phyloP scores from a whole-genome alignment of 2,888 invertebrate species.

The Mycalesis mineus region DNA sequence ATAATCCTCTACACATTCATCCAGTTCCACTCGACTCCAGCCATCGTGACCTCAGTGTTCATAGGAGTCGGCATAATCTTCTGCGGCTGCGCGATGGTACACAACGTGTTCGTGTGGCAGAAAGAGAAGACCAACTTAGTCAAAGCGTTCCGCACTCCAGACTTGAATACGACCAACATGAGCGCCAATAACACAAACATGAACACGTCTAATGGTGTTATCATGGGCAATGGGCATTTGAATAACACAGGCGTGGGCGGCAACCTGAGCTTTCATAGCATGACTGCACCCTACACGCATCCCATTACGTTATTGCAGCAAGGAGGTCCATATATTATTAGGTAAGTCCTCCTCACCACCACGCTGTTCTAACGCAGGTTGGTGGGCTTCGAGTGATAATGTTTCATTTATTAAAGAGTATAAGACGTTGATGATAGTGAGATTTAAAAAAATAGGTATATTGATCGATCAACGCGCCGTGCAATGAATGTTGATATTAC shows the following conservation, averaged over 20 bases:
- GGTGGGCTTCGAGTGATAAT: too few species aligned
- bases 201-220: slow-evolving; percentile 60
- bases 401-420: too few species aligned
- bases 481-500: too few species aligned
- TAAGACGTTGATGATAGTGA: too few species aligned
- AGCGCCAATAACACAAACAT: slow-evolving; percentile 49
- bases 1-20: slow-evolving; percentile 95
- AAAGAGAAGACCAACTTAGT: slow-evolving; percentile 92
- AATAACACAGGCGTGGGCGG: slow-evolving; percentile 59
- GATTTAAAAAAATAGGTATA: too few species aligned
- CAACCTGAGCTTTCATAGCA: slow-evolving; percentile 66
- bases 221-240: slow-evolving; percentile 62
- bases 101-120: slow-evolving; percentile 97
- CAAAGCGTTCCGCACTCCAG: slow-evolving; percentile 75
- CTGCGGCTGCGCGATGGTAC: slow-evolving; percentile 95
- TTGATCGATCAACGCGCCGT: too few species aligned
- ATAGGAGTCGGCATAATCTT: slow-evolving; percentile 94
- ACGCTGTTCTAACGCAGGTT: too few species aligned
- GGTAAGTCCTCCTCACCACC: slow-evolving; percentile 51
- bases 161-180: slow-evolving; percentile 49
- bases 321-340: slow-evolving; percentile 78
- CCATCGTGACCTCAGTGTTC: slow-evolving; percentile 92
- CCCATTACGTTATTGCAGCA: slow-evolving; percentile 71
- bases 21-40: slow-evolving; percentile 94
- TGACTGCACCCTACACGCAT: slow-evolving; percentile 62